Evolutionary conservation across 2,797 vertebrate species (phyloP).

Genomic region (Fringilla coelebs): DNA sequence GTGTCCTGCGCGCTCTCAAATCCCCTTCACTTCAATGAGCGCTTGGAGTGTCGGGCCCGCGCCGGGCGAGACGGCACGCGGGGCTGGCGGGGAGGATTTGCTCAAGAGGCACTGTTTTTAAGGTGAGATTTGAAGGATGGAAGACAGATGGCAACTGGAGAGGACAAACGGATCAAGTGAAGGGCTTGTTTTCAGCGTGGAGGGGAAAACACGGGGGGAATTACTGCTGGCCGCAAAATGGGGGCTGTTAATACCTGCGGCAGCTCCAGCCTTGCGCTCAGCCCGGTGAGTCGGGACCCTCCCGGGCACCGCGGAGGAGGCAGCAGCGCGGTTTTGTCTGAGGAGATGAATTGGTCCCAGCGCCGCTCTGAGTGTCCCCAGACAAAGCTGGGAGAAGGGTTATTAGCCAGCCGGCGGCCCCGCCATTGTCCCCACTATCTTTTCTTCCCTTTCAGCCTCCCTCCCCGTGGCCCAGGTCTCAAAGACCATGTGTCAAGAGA

Average conservation of each 20-base stretch:
- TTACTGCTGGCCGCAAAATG: background rate
- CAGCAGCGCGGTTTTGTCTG: background rate
- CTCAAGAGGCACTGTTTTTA: slow-evolving; percentile 43
- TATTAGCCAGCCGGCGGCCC: background rate
- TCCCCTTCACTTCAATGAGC: slow-evolving; percentile 45
- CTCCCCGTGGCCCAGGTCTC: slow-evolving; percentile 31
- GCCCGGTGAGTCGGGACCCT: background rate
- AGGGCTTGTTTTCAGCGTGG: slow-evolving; percentile 44
- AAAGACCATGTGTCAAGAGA: slow-evolving; percentile 48
- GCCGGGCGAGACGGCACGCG: slow-evolving; percentile 3
- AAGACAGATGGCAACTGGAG: slow-evolving; percentile 62
- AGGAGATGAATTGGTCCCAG: background rate
- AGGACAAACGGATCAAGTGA: slow-evolving; percentile 45
- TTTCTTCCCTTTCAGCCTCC: slow-evolving; percentile 37
- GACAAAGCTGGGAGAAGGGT: slow-evolving; percentile 16
- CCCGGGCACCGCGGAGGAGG: fast-evolving
- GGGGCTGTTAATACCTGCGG: slow-evolving; percentile 23
- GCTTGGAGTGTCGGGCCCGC: background rate
- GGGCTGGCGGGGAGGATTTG: slow-evolving; percentile 38
- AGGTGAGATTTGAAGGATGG: slow-evolving; percentile 63
- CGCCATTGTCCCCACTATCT: slow-evolving; percentile 24
- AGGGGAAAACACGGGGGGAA: background rate
- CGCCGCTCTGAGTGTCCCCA: background rate
- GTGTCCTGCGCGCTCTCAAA: slow-evolving; percentile 36
- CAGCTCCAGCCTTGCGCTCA: background rate